Percentiles rank a stretch among this genome's conserved stretches.
Evolutionary conservation across 37 sponge, comb jelly and placozoan genomes (phyloP).

Genomic region (Hormiphora californensis): DNA sequence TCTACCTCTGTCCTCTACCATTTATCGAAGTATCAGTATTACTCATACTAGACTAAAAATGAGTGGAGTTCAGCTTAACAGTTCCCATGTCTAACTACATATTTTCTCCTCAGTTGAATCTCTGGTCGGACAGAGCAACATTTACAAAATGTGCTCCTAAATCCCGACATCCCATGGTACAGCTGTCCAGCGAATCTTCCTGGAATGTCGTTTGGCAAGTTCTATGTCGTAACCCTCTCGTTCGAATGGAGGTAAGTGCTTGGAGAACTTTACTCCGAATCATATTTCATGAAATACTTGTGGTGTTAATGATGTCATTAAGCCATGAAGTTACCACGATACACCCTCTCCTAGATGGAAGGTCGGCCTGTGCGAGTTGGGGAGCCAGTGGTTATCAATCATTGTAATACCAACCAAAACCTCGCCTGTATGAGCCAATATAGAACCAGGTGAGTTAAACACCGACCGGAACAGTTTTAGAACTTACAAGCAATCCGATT

Average conservation of each 20-base stretch:
- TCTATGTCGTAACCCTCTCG: slow-evolving; percentile 9
- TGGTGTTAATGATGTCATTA: not conserved
- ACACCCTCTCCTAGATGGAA: not conserved
- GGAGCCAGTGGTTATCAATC: slow-evolving; percentile 73
- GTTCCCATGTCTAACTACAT: not conserved
- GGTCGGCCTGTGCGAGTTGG: slow-evolving; percentile 9
- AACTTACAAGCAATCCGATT: no score
- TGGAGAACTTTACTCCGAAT: no score
- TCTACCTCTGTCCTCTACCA: no score
- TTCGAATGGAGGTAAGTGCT: slow-evolving; percentile 38
- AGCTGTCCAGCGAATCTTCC: slow-evolving; percentile 61
- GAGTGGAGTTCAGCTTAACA: not conserved
- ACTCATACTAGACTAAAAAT: no score
- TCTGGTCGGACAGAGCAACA: slow-evolving; percentile 83
- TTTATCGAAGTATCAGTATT: no score
- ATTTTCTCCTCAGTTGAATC: slow-evolving; percentile 60
- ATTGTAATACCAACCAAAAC: slow-evolving; percentile 91
- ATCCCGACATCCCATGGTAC: slow-evolving; percentile 74
- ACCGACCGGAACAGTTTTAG: not conserved
- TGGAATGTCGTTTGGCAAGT: slow-evolving; percentile 70
- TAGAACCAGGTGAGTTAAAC: slow-evolving; percentile 64
- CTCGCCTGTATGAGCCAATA: slow-evolving; percentile 73
- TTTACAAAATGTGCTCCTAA: slow-evolving; percentile 85
- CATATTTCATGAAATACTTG: no score
- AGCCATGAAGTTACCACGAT: not conserved